Evolutionary conservation across 2,797 vertebrate genomes (phyloP).

Genomic region (Pipistrellus pygmaeus): DNA sequence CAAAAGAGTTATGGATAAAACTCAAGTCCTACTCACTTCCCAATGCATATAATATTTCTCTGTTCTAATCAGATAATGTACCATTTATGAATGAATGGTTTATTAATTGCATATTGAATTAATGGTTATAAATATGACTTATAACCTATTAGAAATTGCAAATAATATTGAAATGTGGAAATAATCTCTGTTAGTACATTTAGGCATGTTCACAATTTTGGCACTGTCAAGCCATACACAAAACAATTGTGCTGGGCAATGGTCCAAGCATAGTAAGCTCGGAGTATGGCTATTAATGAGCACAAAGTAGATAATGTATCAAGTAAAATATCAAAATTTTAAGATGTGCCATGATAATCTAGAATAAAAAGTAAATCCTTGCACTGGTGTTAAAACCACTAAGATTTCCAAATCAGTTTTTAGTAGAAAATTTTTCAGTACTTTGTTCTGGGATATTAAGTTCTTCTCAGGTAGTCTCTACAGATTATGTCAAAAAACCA

Average conservation of each 20-base stretch:
- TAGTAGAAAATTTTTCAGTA: background rate
- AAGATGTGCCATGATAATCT: background rate
- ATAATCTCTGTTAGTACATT: constrained; percentile 18
- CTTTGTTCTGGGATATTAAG: constrained; percentile 12
- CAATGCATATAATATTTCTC: background rate
- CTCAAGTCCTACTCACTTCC: constrained; percentile 5
- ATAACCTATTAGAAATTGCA: constrained; percentile 47
- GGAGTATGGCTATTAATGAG: background rate
- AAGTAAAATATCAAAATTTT: constrained; percentile 26
- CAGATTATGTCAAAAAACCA: background rate
- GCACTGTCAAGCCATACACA: background rate
- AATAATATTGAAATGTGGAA: constrained; percentile 21
- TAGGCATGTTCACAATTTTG: constrained; percentile 7
- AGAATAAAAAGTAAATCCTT: constrained; percentile 7
- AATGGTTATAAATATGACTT: constrained; percentile 2
- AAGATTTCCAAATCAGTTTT: background rate
- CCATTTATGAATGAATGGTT: constrained; percentile 24
- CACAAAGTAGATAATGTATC: background rate
- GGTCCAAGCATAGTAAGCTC: background rate
- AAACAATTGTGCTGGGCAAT: background rate
- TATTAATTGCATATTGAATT: constrained; percentile 31
- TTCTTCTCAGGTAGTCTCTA: background rate
- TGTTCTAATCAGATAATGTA: constrained; percentile 20
- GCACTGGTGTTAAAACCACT: background rate
- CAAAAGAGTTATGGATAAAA: background rate